Evolutionary conservation across 2,888 invertebrate genomes (phyloP).

Genomic region (Pseudococcus longispinus): DNA sequence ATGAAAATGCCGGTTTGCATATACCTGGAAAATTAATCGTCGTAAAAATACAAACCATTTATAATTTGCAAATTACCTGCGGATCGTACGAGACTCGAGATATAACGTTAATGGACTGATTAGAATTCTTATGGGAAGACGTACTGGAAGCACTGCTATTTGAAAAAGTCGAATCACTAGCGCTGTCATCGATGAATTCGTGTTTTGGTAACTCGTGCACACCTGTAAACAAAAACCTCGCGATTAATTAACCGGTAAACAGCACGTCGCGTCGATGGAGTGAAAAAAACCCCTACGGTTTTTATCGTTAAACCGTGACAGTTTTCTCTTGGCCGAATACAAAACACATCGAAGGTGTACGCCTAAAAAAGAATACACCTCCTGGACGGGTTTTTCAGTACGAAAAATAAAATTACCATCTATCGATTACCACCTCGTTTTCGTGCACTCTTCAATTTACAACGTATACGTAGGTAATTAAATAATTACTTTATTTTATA

Average conservation of each 20-base stretch:
- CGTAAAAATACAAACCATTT: background rate
- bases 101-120: constrained; percentile 51
- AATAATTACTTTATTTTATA: background rate
- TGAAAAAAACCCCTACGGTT: background rate
- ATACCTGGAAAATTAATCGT: background rate
- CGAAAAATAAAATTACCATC: background rate
- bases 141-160: constrained; percentile 55
- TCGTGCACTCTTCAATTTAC: background rate
- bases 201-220: constrained; percentile 66
- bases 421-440: background rate
- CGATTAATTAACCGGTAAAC: background rate
- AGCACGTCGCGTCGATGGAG: background rate
- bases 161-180: constrained; percentile 64
- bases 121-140: constrained; percentile 50
- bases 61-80: constrained; percentile 34
- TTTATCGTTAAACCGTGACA: background rate
- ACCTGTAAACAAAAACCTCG: constrained; percentile 57
- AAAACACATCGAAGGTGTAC: background rate
- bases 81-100: constrained; percentile 51
- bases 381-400: background rate
- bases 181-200: constrained; percentile 68
- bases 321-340: background rate
- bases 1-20: too few relatives aligned
- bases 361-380: background rate
- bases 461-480: background rate